Conservation (phyloP, 2,113 vertebrate species). For the Stercorarius parasiticus region DNA sequence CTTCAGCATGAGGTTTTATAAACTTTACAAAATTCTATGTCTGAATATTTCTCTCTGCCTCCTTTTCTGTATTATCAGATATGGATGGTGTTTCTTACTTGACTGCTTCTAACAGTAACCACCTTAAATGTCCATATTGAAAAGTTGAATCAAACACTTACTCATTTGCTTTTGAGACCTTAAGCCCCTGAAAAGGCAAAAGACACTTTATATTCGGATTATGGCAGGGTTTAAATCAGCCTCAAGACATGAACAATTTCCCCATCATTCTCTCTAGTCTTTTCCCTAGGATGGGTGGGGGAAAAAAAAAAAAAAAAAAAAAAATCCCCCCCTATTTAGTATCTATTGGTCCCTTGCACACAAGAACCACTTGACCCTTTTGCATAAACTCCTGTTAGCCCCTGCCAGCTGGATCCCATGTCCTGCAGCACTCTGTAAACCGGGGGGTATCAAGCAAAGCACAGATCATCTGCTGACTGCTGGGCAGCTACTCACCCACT, state of each 20-base stretch:
- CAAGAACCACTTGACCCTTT: conserved; percentile 61
- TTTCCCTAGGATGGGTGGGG: not conserved
- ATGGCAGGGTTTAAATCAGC: not conserved
- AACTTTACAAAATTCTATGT: not conserved
- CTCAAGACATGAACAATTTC: not conserved
- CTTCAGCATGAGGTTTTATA: not conserved
- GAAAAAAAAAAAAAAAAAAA: too few relatives aligned
- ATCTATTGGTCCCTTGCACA: conserved; percentile 13
- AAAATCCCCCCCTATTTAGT: not conserved
- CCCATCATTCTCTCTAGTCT: not conserved
- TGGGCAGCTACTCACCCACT: not conserved
- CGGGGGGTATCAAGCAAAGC: not conserved
- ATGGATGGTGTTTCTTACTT: not conserved
- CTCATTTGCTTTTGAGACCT: not conserved
- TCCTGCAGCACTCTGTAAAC: not conserved
- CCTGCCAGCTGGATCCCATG: conserved; percentile 28
- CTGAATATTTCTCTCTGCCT: not conserved
- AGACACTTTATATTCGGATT: not conserved
- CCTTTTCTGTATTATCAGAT: not conserved
- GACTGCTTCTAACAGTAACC: not conserved
- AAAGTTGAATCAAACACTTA: not conserved
- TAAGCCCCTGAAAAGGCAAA: not conserved
- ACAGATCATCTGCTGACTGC: not conserved
- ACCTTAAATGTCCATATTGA: not conserved
- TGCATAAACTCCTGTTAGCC: conserved; percentile 1